Conservation (phyloP, 2,797 vertebrate genomes). For the Scyliorhinus canicula region DNA sequence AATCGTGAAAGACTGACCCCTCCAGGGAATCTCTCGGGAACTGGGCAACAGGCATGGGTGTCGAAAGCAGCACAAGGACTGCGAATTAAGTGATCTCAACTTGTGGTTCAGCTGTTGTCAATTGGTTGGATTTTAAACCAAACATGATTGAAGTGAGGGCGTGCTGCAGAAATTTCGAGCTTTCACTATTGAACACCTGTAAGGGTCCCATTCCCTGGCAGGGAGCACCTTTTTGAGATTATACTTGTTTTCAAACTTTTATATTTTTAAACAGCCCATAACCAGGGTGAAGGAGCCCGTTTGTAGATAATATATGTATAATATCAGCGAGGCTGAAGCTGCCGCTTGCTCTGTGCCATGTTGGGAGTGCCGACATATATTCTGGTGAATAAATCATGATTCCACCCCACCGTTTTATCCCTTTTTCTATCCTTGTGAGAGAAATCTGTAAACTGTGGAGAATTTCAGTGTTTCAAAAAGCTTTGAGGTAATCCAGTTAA, state of each 20-base stretch:
- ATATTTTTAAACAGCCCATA: background rate
- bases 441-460: background rate
- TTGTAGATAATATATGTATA: background rate
- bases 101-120: background rate
- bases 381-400: background rate
- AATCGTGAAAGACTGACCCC: background rate
- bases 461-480: background rate
- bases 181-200: background rate
- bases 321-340: background rate
- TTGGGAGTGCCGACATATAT: background rate
- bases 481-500: background rate
- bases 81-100: background rate
- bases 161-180: background rate
- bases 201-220: background rate
- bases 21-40: background rate
- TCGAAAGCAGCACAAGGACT: background rate
- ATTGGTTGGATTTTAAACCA: background rate
- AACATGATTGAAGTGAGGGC: background rate
- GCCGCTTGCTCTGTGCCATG: background rate
- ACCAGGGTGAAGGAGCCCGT: background rate
- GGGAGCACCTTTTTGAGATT: background rate
- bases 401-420: background rate
- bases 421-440: background rate
- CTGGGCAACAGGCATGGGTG: background rate
- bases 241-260: too few species aligned